Percentiles rank a stretch among this genome's conserved stretches.
These are phyloP conservation scores for Melanotaenia pygmaea DNA, from an alignment of 2,797 vertebrate genomes.

Conservation along the genomic window DNA sequence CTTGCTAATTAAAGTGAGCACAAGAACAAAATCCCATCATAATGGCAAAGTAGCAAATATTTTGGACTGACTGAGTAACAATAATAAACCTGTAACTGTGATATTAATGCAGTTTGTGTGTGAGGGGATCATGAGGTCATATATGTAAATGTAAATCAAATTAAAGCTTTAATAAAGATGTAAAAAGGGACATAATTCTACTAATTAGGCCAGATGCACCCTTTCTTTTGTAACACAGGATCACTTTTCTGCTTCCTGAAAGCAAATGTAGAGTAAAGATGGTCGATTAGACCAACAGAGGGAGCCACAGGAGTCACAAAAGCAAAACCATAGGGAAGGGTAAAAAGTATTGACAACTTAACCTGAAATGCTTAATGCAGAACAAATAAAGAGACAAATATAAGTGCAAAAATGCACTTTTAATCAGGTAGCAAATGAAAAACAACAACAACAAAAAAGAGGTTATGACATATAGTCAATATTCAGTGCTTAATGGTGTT, in stretches of 20 bases:
- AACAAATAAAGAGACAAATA: constrained; percentile 29
- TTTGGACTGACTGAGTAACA: constrained; percentile 13
- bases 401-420: constrained; percentile 28
- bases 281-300: constrained; percentile 65
- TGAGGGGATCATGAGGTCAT: constrained; percentile 45
- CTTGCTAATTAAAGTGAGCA: constrained; percentile 48
- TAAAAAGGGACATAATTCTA: constrained; percentile 35
- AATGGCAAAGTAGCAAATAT: constrained; percentile 10
- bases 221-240: constrained; percentile 60
- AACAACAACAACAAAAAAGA: constrained; percentile 10
- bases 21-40: constrained; percentile 19
- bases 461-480: constrained; percentile 36
- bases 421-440: constrained; percentile 28
- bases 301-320: constrained; percentile 61
- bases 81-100: constrained; percentile 19
- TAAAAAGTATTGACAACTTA: constrained; percentile 36
- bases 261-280: constrained; percentile 60
- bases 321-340: constrained; percentile 42
- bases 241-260: constrained; percentile 49
- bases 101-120: constrained; percentile 13
- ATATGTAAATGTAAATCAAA: constrained; percentile 47
- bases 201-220: constrained; percentile 62
- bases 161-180: constrained; percentile 35
- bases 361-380: constrained; percentile 36
- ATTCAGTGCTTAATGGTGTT: constrained; percentile 51